Percentiles rank a stretch among this genome's conserved stretches.
Evolutionary conservation across 2,797 vertebrate species (phyloP).

Genomic region (Agapornis canus): DNA sequence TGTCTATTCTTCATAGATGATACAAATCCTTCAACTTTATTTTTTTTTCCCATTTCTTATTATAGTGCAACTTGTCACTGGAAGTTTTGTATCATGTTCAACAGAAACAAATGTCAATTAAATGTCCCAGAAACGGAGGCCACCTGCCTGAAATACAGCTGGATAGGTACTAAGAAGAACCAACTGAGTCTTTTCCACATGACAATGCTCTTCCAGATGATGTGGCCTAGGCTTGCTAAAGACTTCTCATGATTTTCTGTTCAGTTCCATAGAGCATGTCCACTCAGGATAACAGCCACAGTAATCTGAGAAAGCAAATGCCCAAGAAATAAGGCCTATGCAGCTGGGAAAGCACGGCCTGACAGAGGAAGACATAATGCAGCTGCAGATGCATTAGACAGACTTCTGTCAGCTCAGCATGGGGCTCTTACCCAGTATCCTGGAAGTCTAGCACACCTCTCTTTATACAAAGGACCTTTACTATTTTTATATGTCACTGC

Average conservation of each 20-base stretch:
- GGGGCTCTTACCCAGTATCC: not conserved
- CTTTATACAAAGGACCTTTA: not conserved
- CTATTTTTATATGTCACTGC: not conserved
- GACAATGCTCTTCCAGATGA: not conserved
- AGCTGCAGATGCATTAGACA: not conserved
- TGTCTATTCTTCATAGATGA: not conserved
- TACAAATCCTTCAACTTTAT: not conserved
- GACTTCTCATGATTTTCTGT: not conserved
- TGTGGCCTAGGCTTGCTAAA: accelerated
- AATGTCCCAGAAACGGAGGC: not conserved
- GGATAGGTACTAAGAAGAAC: not conserved
- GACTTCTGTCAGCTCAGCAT: not conserved
- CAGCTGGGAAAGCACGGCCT: not conserved
- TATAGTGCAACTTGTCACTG: not conserved
- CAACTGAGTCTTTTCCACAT: not conserved
- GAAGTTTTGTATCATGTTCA: not conserved
- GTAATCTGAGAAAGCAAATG: not conserved
- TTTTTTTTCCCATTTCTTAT: not conserved
- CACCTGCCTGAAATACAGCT: not conserved
- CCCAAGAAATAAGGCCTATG: not conserved
- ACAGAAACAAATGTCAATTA: not conserved
- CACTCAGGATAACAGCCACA: not conserved
- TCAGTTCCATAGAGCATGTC: not conserved
- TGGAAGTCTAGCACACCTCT: not conserved
- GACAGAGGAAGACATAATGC: not conserved